These are phyloP conservation scores for Tragelaphus eurycerus DNA, from an alignment of 2,797 vertebrate species.

Conservation along the genomic window DNA sequence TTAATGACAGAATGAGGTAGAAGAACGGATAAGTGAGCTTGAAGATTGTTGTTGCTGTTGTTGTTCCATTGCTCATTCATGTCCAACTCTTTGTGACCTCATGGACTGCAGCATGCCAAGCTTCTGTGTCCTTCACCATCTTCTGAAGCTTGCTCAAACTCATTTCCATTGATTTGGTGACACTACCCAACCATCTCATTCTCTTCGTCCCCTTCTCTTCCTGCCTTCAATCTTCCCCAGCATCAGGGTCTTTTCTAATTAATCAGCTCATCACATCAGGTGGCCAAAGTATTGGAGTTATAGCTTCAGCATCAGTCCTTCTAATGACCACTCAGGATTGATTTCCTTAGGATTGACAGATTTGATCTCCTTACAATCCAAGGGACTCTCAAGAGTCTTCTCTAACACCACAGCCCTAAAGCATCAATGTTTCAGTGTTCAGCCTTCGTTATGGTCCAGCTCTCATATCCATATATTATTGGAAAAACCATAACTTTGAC, in stretches of 20 bases:
- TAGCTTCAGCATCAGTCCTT: background rate
- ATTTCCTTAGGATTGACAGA: background rate
- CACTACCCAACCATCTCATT: background rate
- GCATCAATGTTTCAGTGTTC: background rate
- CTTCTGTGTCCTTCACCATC: background rate
- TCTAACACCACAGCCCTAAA: background rate
- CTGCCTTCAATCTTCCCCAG: background rate
- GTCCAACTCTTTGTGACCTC: background rate
- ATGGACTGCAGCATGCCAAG: background rate
- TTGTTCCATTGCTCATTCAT: background rate
- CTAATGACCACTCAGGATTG: background rate
- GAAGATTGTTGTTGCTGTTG: background rate
- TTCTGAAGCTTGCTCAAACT: background rate
- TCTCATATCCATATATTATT: background rate
- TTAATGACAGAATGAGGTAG: background rate
- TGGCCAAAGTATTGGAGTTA: background rate
- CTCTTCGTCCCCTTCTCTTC: background rate
- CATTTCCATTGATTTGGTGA: background rate
- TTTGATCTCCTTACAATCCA: background rate
- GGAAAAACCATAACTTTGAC: background rate
- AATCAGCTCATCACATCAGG: background rate
- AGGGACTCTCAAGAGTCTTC: background rate
- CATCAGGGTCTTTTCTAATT: background rate
- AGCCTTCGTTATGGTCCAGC: background rate
- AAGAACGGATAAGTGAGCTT: background rate